Base-by-base conservation (phyloP, 2,888 invertebrate genomes). In the Phengaris alcon region DNA sequence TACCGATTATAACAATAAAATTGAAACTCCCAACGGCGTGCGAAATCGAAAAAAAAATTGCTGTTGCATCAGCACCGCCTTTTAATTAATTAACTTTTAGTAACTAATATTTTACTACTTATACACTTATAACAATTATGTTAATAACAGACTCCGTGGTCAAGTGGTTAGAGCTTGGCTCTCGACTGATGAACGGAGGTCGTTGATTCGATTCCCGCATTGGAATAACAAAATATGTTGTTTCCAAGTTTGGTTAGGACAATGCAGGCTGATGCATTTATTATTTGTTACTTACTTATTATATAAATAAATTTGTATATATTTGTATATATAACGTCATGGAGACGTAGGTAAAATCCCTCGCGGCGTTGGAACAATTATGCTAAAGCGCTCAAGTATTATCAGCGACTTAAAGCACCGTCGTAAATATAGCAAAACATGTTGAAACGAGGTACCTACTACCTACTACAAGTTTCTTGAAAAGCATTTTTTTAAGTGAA, bases 1-100 rank as follows among this genome's bases (percentile, higher is more conserved):
- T 87, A 83, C 86, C 90, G 90, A 88, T 84, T 84, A 82, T 81
- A 87, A 90, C 91, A 91, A 90, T 91, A 89, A 89, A 82, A 80
- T 80, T 82, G 77, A 78, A 80, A 85, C 86, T 89, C 88, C 85
- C 87, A 89, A 86, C 84, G 84, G 81, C 83, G 86, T 86, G 88
- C 85, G 87, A 88, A 91, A 91, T 89, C 85, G 86, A 84, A 82
- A 85, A 88, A 90, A 88, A 90, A 90, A 88, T 88, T 85, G 81
- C 81, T 68, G 79, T 92, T 91, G 86, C 90, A 84, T 88, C 88
- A 92, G 82, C 79, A 79, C 79, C 82, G 80, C 82, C 81, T 80
- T 81, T 80, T 90, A 91, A 90, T 91, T 90, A 87, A 81, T 88
- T 79, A 87, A 90, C 89, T 88, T 86, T 88, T 88, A 86, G 87